phyloP scores from a whole-genome alignment of 2,113 vertebrate species.

The Lampris megalopsis region DNA sequence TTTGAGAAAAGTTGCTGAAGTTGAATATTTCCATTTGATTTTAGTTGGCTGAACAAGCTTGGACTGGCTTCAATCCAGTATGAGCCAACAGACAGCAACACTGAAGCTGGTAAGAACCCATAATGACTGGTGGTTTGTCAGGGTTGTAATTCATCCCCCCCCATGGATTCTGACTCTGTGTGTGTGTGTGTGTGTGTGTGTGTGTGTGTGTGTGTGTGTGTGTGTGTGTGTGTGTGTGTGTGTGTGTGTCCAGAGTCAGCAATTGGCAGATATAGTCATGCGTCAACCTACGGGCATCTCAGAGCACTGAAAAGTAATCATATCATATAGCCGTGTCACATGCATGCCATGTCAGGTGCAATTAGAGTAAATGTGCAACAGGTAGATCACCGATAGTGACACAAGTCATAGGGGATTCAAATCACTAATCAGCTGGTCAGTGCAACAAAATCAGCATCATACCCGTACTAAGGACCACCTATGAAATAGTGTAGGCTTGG shows the following conservation, averaged over 20 bases:
- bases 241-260: constrained; percentile 79
- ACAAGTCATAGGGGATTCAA: too few species aligned
- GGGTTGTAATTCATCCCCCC: neutral
- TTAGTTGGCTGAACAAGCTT: constrained; percentile 95
- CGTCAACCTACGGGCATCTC: too few species aligned
- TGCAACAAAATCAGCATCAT: too few species aligned
- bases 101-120: constrained; percentile 63
- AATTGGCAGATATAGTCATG: too few species aligned
- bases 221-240: constrained; percentile 1
- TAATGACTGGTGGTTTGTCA: neutral
- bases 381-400: too few species aligned
- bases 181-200: constrained; percentile 17
- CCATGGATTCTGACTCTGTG: neutral
- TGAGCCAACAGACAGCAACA: constrained; percentile 61
- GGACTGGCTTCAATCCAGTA: constrained; percentile 89
- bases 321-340: too few species aligned
- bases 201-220: constrained; percentile 17
- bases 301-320: too few species aligned
- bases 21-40: neutral
- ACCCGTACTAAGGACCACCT: too few species aligned
- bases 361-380: too few species aligned
- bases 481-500: too few species aligned
- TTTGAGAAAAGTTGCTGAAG: neutral
- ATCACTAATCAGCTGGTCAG: too few species aligned
- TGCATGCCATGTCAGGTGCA: too few species aligned